Percentiles rank a stretch among this genome's conserved stretches.
These are phyloP conservation scores for Perizoma affinitatum DNA, from an alignment of 2,888 invertebrate genomes.

Conservation along the genomic window DNA sequence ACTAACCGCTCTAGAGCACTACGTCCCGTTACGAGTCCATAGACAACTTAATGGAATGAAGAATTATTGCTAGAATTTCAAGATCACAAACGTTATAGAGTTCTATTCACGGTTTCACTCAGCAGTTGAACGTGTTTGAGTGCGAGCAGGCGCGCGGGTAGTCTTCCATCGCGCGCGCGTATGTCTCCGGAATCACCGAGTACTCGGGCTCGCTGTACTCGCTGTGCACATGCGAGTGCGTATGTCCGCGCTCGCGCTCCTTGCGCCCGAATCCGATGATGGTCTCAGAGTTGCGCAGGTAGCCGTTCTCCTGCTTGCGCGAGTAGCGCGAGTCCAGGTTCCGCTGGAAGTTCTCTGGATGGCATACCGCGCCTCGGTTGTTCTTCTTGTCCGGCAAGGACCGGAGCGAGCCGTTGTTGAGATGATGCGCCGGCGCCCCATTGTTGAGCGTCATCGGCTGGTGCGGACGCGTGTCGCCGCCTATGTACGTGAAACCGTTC, in stretches of 20 bases:
- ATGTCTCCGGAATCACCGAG: conserved; percentile 77
- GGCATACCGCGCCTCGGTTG: conserved; percentile 74
- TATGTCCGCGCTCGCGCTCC: conserved; percentile 63
- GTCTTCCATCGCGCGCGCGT: conserved; percentile 61
- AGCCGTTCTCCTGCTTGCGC: conserved; percentile 81
- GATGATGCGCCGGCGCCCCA: conserved; percentile 77
- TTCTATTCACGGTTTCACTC: conserved; percentile 57
- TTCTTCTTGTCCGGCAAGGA: conserved; percentile 78
- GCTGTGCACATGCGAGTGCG: conserved; percentile 9
- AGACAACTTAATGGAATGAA: conserved; percentile 83
- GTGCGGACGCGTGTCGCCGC: conserved; percentile 85
- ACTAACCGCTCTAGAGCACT: conserved; percentile 80
- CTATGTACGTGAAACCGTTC: conserved; percentile 90
- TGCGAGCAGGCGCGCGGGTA: conserved; percentile 74
- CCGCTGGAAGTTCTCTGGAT: conserved; percentile 80
- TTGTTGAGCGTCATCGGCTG: conserved; percentile 79
- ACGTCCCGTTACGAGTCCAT: conserved; percentile 71
- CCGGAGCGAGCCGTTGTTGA: conserved; percentile 80
- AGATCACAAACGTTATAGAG: conserved; percentile 79
- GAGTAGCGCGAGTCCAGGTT: conserved; percentile 79
- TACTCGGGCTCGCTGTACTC: conserved; percentile 81
- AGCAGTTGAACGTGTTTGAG: conserved; percentile 83
- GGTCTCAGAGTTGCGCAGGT: conserved; percentile 76
- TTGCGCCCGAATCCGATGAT: conserved; percentile 71
- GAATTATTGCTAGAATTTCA: conserved; percentile 84